Base-by-base conservation (phyloP, 2,888 invertebrate species). In the Cynaeus angustus region DNA sequence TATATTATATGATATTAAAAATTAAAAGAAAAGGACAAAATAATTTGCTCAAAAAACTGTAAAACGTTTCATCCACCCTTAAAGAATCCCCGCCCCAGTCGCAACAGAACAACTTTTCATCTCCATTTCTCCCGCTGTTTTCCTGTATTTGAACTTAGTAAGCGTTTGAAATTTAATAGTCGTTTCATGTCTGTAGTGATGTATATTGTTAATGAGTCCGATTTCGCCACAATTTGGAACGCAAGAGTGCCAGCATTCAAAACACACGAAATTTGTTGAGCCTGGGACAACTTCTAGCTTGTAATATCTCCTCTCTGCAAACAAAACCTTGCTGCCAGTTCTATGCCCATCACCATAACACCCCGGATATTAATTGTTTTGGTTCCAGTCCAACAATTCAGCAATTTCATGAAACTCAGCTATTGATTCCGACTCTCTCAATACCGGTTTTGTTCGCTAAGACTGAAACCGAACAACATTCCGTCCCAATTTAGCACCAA, bases 321-420 rank as follows among this genome's bases (percentile, higher is more conserved):
- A 13, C 12, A 13, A 46, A 28, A 13, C 12, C 14, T 7, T 12
- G 38, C 12, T 26, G 64, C 53, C 21, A 41, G 43, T 52, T 43
- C 10, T 26, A 26, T 48, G 28, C 48, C 28, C 59, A 48, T 61
- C 62, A 62, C 48, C 62, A 62, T 62, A 62, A 62, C 46, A 12
- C 28, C 14, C 14, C 14, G 50, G 62, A 62, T 52, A 64, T 64
- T 64, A 53, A 64, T 64, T 64, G 64, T 64, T 53, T 64, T 53
- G 52, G 64, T 53, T 64, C 16, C 41, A 53, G 43, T 26, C 64
- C 13, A 52, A 64, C 64, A 64, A 64, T 53, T 12, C 64, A 28
- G 43, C 53, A 64, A 64, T 64, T 61, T 53, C 52, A 52, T 14
- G 62, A 50, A 62, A 62, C 50, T 48, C 62, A 16, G 16, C 16